Conservation (phyloP, 1,140 invertebrate genomes). For the Armadillidium nasatum region DNA sequence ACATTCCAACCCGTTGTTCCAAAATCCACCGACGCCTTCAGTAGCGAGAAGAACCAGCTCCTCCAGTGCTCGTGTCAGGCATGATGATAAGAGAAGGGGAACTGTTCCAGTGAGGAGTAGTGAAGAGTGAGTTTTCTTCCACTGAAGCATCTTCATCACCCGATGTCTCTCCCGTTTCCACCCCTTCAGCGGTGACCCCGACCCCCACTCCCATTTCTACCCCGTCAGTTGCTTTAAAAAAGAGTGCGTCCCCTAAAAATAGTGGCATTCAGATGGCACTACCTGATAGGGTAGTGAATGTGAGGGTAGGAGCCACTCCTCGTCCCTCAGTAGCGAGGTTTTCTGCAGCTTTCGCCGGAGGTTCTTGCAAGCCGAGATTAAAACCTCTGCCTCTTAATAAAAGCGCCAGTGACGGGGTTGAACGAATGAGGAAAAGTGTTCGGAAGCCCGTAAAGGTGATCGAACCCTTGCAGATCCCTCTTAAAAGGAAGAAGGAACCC, state of each 20-base stretch:
- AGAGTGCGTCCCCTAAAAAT: constrained; percentile 36
- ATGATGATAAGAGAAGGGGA: background rate
- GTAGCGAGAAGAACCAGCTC: constrained; percentile 5
- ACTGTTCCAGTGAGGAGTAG: background rate
- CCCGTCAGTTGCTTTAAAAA: constrained; percentile 31
- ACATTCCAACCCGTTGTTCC: constrained; percentile 2
- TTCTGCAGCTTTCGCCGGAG: constrained; percentile 41
- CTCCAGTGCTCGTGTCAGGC: constrained; percentile 18
- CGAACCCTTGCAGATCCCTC: background rate
- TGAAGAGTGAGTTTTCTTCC: constrained; percentile 39
- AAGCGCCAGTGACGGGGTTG: constrained; percentile 43
- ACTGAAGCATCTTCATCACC: constrained; percentile 43
- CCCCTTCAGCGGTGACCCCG: constrained; percentile 27
- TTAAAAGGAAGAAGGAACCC: background rate
- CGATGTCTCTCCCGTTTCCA: constrained; percentile 34
- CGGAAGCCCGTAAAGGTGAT: background rate
- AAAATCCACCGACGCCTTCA: background rate
- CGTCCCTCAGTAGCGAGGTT: constrained; percentile 23
- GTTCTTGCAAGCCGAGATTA: constrained; percentile 11
- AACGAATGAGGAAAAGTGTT: constrained; percentile 27
- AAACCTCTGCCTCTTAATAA: constrained; percentile 40
- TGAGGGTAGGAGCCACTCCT: constrained; percentile 23
- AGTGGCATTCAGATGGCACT: constrained; percentile 27
- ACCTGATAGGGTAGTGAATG: background rate
- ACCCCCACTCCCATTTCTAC: constrained; percentile 23